Conservation (phyloP, 2,113 vertebrate species). For the Carollia perspicillata region DNA sequence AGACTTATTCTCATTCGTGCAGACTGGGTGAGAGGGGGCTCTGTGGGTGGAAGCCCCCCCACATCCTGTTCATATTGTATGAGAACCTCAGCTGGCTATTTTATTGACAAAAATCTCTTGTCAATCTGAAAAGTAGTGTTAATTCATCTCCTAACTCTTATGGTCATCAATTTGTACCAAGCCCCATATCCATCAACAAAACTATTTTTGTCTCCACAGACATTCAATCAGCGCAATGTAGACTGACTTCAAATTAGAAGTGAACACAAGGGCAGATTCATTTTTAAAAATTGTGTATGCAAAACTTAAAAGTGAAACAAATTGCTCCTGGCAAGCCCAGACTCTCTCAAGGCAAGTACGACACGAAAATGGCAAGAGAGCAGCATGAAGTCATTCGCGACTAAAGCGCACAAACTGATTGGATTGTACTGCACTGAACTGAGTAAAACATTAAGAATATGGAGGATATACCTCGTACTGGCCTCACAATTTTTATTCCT, state of each 20-base stretch:
- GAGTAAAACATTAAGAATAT: slow-evolving; percentile 60
- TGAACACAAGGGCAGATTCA: slow-evolving; percentile 34
- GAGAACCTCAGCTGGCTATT: not conserved
- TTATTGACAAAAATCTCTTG: not conserved
- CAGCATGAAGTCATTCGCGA: slow-evolving; percentile 63
- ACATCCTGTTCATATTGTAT: not conserved
- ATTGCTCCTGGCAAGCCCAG: slow-evolving; percentile 74
- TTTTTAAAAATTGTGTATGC: slow-evolving; percentile 75
- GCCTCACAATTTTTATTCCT: slow-evolving; percentile 65
- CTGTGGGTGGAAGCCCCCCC: no score
- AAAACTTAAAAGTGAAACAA: slow-evolving; percentile 76
- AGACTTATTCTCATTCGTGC: no score
- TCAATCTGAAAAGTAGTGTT: not conserved
- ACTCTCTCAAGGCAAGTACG: slow-evolving; percentile 66
- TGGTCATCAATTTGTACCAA: not conserved
- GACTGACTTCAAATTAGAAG: slow-evolving; percentile 48
- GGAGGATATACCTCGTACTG: slow-evolving; percentile 39
- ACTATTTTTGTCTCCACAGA: slow-evolving; percentile 31
- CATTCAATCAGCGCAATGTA: not conserved
- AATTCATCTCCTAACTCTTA: slow-evolving; percentile 38
- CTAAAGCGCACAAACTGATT: slow-evolving; percentile 41
- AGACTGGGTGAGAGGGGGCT: no score
- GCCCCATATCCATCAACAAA: not conserved
- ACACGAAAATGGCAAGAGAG: slow-evolving; percentile 61
- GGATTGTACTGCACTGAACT: slow-evolving; percentile 19